These are phyloP conservation scores for Genyomyrus donnyi DNA, from an alignment of 2,113 vertebrate genomes.

Conservation along the genomic window DNA sequence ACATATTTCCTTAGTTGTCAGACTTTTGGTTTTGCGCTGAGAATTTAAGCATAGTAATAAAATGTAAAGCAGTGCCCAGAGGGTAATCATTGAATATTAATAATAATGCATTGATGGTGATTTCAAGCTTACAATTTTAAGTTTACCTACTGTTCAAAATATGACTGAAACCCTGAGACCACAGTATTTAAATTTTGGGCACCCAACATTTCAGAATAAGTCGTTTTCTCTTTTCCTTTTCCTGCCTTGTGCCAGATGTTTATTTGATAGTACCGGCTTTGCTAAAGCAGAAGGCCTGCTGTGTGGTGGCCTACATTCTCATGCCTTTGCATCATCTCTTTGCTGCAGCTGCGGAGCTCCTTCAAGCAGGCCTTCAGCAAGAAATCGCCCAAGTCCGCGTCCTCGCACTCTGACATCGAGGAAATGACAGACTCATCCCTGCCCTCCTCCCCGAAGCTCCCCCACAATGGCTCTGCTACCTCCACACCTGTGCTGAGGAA, in stretches of 20 bases:
- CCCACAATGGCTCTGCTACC: conserved; percentile 69
- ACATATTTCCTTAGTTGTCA: neutral
- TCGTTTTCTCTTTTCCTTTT: neutral
- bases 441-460: conserved; percentile 88
- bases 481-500: conserved; percentile 74
- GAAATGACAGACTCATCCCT: conserved; percentile 95
- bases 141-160: neutral
- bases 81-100: neutral
- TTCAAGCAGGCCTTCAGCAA: conserved; percentile 99
- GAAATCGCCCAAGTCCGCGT: conserved; percentile 95
- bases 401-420: conserved; percentile 96
- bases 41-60: neutral
- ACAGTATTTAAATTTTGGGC: neutral
- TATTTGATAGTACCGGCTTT: neutral
- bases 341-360: conserved; percentile 84
- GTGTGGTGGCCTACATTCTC: neutral
- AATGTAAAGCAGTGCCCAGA: conserved; percentile 4
- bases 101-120: neutral
- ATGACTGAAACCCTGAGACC: neutral
- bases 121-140: neutral
- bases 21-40: neutral
- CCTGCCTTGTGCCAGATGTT: neutral
- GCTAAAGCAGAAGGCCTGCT: neutral
- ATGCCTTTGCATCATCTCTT: conserved; percentile 15
- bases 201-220: neutral